A percentile compares a stretch with the other conserved stretches of the same genome.
Conservation (phyloP, 2,797 vertebrate genomes). For the Sebastes trivittatus region DNA sequence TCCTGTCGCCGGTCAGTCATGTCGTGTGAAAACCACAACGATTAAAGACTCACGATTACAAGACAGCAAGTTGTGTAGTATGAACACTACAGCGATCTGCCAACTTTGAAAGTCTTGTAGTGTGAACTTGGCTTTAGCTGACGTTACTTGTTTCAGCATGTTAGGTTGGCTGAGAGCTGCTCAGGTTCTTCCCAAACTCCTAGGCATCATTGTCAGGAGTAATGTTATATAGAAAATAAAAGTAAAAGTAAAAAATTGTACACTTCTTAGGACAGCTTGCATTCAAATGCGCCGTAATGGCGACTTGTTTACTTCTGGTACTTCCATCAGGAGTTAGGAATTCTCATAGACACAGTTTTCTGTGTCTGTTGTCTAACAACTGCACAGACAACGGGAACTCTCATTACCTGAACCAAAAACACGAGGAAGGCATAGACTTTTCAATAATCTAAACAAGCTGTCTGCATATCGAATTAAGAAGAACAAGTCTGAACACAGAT, state of each 20-base stretch:
- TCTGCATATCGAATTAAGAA: background rate
- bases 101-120: too few species aligned
- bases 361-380: background rate
- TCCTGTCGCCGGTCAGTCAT: too few species aligned
- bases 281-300: background rate
- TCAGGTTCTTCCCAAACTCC: too few species aligned
- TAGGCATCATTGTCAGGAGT: too few species aligned
- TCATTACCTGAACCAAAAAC: background rate
- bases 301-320: background rate
- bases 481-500: background rate
- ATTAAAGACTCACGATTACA: too few species aligned
- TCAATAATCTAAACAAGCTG: background rate
- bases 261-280: background rate
- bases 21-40: too few species aligned
- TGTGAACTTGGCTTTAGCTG: too few species aligned
- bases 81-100: too few species aligned
- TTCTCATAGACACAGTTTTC: background rate
- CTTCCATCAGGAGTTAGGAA: background rate
- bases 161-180: too few species aligned
- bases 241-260: background rate
- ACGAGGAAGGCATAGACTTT: background rate
- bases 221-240: too few species aligned
- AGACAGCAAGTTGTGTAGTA: too few species aligned
- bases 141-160: too few species aligned
- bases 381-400: background rate